Evolutionary conservation across 2,113 vertebrate species (phyloP), one percentile per base, ranked within the genome.

Genomic region (Mola mola): DNA sequence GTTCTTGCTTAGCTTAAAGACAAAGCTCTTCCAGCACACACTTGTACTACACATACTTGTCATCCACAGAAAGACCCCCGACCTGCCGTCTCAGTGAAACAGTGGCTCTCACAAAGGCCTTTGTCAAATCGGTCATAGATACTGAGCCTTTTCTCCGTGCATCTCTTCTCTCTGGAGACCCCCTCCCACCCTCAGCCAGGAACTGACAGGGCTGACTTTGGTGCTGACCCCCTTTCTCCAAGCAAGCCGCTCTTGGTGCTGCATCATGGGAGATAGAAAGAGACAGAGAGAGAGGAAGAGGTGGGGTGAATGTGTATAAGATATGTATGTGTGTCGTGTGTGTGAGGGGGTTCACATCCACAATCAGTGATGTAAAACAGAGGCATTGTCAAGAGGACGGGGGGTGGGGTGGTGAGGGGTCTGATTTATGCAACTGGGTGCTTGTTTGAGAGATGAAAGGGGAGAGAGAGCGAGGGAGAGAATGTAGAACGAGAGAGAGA

Each of bases 341-440:
- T 47, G 16, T 40, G 28, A 1, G 44, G 37, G 58, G 57, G 52
- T 69, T 66, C 60, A 60, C 13, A 72, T 82, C 78, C 55, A 81
- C 68, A 81, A 86, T 88, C 84, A 85, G 77, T 90, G 89, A 92
- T 88, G 79, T 86, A 88, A 90, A 89, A 81, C 90, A 92, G 90
- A 89, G 21, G 75, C 80, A 83, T 88, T 91, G 85, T 89, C 66
- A 86, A 17, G 19, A 11, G 19, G 10, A 3, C 9, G 19, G 17
- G 40, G 9, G 40, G 17, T 17, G 20, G 41, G 41, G 19, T 8
- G 40, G 17, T 8, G 17, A 8, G 28, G 19, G 6, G 26, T 20
- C 19, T 88, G 86, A 90, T 89, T 90, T 88, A 91, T 87, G 82
- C 85, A 85, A 72, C 34, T 5, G 78, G 73, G 72, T 83, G 84